Conservation (phyloP, 2,888 invertebrate species). For the Euphydryas editha region DNA sequence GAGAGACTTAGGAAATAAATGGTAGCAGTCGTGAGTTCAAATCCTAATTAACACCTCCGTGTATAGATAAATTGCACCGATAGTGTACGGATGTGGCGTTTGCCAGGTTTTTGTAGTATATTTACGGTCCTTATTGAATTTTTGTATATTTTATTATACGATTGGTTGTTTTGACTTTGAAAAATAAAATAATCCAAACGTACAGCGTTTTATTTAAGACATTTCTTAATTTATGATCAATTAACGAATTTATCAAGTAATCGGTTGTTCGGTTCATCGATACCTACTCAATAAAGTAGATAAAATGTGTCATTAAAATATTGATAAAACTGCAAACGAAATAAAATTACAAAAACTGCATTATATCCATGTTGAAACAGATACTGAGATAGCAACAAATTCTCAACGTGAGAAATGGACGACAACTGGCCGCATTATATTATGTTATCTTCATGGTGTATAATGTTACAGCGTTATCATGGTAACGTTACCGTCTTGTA, state of each 20-base stretch:
- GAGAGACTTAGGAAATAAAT: conserved; percentile 49
- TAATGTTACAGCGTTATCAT: conserved; percentile 32
- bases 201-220: neutral
- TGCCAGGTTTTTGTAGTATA: conserved; percentile 56
- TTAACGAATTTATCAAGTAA: neutral
- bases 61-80: conserved; percentile 78
- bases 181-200: neutral
- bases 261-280: neutral
- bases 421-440: conserved; percentile 21
- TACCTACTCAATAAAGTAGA: neutral
- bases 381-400: neutral
- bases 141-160: conserved; percentile 18
- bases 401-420: neutral
- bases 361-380: neutral
- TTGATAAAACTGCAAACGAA: neutral
- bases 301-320: neutral
- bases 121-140: conserved; percentile 42
- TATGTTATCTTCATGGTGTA: conserved; percentile 29
- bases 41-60: conserved; percentile 81
- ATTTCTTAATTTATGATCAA: too few species aligned
- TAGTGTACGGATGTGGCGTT: conserved; percentile 63
- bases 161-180: neutral
- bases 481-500: conserved; percentile 32
- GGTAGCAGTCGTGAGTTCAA: conserved; percentile 78
- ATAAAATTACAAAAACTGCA: neutral